Evolutionary conservation across 2,888 invertebrate species (phyloP).

Genomic region (Tetranychus piercei): DNA sequence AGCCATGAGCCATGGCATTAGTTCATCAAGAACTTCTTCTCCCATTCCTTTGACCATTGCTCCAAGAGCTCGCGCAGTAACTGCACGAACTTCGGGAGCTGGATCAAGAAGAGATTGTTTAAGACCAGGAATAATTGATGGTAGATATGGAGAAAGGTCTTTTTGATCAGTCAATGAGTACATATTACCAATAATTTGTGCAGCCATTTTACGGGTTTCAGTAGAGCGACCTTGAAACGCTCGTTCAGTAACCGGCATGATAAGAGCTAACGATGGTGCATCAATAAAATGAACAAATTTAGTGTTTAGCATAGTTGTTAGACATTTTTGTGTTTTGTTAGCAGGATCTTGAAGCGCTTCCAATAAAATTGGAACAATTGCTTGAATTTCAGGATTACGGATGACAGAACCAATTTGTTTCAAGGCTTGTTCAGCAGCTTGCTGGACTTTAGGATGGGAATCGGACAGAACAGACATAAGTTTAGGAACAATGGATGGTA

Average conservation of each 20-base stretch:
- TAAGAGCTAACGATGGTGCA: slow-evolving; percentile 88
- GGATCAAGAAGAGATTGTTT: slow-evolving; percentile 90
- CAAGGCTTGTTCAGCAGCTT: slow-evolving; percentile 85
- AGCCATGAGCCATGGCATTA: slow-evolving; percentile 95
- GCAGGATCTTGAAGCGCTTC: slow-evolving; percentile 89
- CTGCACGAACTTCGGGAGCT: slow-evolving; percentile 85
- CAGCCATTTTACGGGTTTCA: slow-evolving; percentile 96
- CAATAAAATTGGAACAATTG: slow-evolving; percentile 44
- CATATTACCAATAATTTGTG: slow-evolving; percentile 99
- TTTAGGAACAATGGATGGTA: slow-evolving; percentile 94
- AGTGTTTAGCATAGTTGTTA: slow-evolving; percentile 81
- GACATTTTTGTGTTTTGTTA: slow-evolving; percentile 71
- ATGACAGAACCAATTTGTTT: slow-evolving; percentile 94
- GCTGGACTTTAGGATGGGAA: slow-evolving; percentile 89
- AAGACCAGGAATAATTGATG: slow-evolving; percentile 84
- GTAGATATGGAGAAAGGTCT: slow-evolving; percentile 84
- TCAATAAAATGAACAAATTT: slow-evolving; percentile 99
- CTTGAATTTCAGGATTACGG: slow-evolving; percentile 92
- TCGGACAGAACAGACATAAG: slow-evolving; percentile 80
- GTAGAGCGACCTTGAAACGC: slow-evolving; percentile 94
- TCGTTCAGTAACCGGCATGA: slow-evolving; percentile 96
- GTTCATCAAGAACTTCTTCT: slow-evolving; percentile 80
- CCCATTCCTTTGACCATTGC: slow-evolving; percentile 93
- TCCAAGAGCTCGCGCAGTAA: slow-evolving; percentile 84
- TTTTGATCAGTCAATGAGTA: slow-evolving; percentile 97